Evolutionary conservation across 1,140 invertebrate species (phyloP).

Genomic region (Caenorhabditis inopinata): DNA sequence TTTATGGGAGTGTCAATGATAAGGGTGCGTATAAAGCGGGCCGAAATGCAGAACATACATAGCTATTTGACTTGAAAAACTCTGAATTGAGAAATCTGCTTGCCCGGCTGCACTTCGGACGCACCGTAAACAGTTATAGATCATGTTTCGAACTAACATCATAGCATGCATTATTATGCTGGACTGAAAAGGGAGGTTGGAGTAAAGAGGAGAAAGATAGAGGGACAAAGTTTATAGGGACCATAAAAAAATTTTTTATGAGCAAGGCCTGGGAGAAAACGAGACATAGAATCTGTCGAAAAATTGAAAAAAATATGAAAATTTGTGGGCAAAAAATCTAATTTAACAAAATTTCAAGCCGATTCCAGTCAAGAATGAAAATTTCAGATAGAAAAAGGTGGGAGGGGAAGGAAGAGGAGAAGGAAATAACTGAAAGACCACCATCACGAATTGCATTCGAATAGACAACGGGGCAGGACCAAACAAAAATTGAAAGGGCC

Average conservation of each 20-base stretch:
- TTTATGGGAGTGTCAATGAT: too few relatives aligned
- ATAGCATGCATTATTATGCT: neutral
- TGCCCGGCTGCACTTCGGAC: too few relatives aligned
- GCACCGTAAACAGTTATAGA: neutral
- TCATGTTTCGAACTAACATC: neutral
- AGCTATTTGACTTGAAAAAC: too few relatives aligned
- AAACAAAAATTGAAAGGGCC: neutral
- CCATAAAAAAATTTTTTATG: neutral
- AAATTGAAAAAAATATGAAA: neutral
- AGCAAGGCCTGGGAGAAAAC: neutral
- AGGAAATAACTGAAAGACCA: neutral
- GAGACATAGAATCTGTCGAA: neutral
- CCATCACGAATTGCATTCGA: constrained; percentile 12
- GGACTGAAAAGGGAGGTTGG: neutral
- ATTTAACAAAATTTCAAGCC: too few relatives aligned
- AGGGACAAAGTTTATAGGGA: too few relatives aligned
- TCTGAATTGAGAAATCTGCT: too few relatives aligned
- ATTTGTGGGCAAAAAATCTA: too few relatives aligned
- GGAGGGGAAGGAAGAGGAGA: neutral
- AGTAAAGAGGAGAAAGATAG: neutral
- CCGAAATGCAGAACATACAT: too few relatives aligned
- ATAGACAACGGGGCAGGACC: neutral
- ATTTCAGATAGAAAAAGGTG: neutral
- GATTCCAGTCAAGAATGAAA: too few relatives aligned
- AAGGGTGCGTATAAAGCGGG: too few relatives aligned